Conservation (phyloP, 2,113 vertebrate species). For the Rutilus rutilus region DNA sequence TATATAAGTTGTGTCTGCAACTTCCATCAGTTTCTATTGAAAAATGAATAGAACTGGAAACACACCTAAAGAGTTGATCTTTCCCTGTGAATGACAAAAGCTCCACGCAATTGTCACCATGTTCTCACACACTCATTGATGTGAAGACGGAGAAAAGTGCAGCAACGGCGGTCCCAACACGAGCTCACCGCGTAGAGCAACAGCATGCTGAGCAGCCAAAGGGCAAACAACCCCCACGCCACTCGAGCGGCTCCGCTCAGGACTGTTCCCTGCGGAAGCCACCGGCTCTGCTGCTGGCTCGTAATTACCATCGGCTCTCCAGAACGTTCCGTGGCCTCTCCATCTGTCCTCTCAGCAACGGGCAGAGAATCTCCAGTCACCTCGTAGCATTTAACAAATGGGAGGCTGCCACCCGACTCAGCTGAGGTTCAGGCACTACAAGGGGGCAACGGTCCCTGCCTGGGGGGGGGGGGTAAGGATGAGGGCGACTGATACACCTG, state of each 20-base stretch:
- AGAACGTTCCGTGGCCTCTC: constrained; percentile 77
- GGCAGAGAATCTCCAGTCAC: constrained; percentile 77
- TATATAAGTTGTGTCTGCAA: background rate
- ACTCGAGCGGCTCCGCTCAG: constrained; percentile 67
- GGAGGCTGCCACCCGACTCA: constrained; percentile 59
- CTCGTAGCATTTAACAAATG: constrained; percentile 73
- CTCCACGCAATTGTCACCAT: background rate
- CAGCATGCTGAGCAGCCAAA: constrained; percentile 70
- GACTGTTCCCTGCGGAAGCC: constrained; percentile 42
- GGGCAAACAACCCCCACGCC: constrained; percentile 64
- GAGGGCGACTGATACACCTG: constrained; percentile 5
- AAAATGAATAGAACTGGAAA: background rate
- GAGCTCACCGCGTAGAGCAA: constrained; percentile 72
- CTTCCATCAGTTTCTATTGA: background rate
- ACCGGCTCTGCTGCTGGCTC: constrained; percentile 69
- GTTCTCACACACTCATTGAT: background rate
- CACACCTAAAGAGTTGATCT: background rate
- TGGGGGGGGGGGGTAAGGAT: background rate
- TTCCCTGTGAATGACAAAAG: background rate
- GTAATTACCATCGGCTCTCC: constrained; percentile 79
- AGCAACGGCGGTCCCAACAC: constrained; percentile 61
- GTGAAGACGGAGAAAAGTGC: constrained; percentile 43
- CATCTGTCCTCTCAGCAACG: constrained; percentile 77
- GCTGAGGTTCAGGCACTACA: constrained; percentile 59
- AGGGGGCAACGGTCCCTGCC: constrained; percentile 35